A percentile compares a stretch with the other conserved stretches of the same genome.
These are phyloP conservation scores for Drosophila pectinifera DNA, from an alignment of 1,140 invertebrate species.

Conservation along the genomic window DNA sequence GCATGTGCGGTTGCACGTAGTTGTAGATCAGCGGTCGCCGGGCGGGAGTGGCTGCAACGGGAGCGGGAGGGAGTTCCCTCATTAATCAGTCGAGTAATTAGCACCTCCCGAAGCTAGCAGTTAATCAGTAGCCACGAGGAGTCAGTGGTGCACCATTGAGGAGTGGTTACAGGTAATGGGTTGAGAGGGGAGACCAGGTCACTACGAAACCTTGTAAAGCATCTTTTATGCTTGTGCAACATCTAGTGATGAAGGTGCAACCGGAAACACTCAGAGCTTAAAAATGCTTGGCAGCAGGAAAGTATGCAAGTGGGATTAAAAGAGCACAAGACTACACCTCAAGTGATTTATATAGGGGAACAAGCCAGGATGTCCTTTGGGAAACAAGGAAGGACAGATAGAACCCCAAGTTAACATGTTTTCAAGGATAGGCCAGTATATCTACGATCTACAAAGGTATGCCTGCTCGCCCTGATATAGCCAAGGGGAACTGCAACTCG, in stretches of 20 bases:
- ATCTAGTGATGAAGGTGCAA: not conserved
- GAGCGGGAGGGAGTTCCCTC: not conserved
- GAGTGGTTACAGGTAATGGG: not conserved
- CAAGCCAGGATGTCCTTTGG: too few relatives aligned
- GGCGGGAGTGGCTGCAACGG: constrained; percentile 64
- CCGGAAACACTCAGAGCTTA: not conserved
- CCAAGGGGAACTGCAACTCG: not conserved
- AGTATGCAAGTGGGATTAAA: constrained; percentile 42
- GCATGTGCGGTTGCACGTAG: constrained; percentile 74
- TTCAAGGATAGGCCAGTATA: not conserved
- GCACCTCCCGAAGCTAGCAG: not conserved
- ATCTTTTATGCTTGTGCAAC: not conserved
- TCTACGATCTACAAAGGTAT: not conserved
- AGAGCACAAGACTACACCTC: too few relatives aligned
- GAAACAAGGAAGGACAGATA: not conserved
- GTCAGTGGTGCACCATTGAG: not conserved
- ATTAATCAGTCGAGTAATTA: constrained; percentile 23
- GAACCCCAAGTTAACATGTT: not conserved
- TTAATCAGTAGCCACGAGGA: too few relatives aligned
- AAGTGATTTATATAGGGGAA: too few relatives aligned
- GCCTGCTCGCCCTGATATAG: not conserved
- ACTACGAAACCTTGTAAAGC: too few relatives aligned
- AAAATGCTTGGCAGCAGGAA: constrained; percentile 26
- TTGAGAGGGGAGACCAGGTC: not conserved
- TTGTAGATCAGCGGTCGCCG: constrained; percentile 77